phyloP scores from a whole-genome alignment of 92 coral and sea anemone genomes.

The Anthopleura xanthogrammica region DNA sequence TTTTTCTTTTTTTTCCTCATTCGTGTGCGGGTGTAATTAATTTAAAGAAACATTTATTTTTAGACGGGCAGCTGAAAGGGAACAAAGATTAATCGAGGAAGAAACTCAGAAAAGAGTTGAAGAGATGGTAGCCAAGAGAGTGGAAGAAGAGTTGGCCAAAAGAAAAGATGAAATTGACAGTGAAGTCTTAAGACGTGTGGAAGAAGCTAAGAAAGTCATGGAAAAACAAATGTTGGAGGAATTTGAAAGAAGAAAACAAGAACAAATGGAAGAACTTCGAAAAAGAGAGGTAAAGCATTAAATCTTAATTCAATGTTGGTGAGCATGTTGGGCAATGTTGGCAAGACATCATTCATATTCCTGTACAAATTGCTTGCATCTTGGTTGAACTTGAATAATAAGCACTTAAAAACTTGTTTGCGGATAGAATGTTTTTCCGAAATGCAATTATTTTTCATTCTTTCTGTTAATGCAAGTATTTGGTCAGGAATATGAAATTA shows the following conservation, averaged over 20 bases:
- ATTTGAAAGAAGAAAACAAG: constrained; percentile 89
- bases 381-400: neutral
- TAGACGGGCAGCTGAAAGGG: constrained; percentile 97
- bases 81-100: constrained; percentile 89
- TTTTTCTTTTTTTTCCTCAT: too few relatives aligned
- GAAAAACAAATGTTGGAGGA: constrained; percentile 97
- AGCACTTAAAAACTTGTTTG: neutral
- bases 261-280: constrained; percentile 83
- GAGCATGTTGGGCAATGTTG: constrained; percentile 33
- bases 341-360: constrained; percentile 10
- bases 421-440: too few relatives aligned
- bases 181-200: constrained; percentile 89
- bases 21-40: neutral
- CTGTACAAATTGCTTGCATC: constrained; percentile 23
- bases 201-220: constrained; percentile 93
- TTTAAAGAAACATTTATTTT: neutral
- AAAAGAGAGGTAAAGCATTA: constrained; percentile 72
- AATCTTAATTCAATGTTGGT: constrained; percentile 14
- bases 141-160: constrained; percentile 96
- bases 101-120: constrained; percentile 93
- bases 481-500: neutral
- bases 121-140: constrained; percentile 95
- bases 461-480: neutral
- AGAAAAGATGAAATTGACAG: constrained; percentile 95
- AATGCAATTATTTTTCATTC: too few relatives aligned